Conservation (phyloP, 2,888 invertebrate species). For the Pheosia gnoma region DNA sequence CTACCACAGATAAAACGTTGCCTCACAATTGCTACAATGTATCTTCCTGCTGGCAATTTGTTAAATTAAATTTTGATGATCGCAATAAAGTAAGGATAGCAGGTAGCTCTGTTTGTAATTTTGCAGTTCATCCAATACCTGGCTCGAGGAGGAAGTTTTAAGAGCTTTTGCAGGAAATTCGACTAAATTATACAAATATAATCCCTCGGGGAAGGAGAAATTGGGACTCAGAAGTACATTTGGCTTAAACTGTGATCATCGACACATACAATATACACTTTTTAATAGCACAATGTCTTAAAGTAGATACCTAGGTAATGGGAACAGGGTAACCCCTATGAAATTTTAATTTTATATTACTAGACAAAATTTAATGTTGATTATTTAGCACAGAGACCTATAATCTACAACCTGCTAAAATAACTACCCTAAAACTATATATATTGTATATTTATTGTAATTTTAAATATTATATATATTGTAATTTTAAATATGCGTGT, state of each 20-base stretch:
- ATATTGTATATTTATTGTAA: too few species aligned
- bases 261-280: too few species aligned
- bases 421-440: background rate
- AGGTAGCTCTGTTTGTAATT: conserved; percentile 7
- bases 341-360: background rate
- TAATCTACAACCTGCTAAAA: background rate
- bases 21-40: conserved; percentile 18
- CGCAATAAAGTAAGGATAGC: conserved; percentile 11
- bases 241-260: too few species aligned
- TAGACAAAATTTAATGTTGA: background rate
- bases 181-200: background rate
- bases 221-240: too few species aligned
- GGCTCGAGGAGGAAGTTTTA: background rate
- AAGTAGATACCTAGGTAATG: too few species aligned
- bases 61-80: conserved; percentile 30
- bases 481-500: too few species aligned
- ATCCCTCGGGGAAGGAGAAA: background rate
- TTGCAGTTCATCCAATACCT: background rate
- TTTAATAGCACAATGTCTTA: too few species aligned
- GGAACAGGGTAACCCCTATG: background rate
- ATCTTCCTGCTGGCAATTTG: conserved; percentile 21
- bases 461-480: too few species aligned
- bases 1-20: conserved; percentile 23
- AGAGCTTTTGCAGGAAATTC: background rate
- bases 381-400: too few species aligned